Evolutionary conservation across 2,113 vertebrate genomes (phyloP).

Genomic region (Lonchura striata): DNA sequence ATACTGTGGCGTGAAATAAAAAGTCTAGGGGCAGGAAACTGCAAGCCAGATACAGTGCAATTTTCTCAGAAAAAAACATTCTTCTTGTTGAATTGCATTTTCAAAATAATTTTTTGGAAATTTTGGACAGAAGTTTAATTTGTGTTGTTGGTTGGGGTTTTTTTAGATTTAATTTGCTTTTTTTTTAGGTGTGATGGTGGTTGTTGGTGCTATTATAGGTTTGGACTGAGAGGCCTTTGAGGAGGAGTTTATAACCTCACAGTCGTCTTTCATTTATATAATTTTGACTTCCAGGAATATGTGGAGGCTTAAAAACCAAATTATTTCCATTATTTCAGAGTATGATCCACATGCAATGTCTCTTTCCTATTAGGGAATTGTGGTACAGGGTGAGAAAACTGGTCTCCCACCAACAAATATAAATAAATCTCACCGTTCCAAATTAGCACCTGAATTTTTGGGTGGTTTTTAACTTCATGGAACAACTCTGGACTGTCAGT

Average conservation of each 20-base stretch:
- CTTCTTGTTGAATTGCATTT: not conserved
- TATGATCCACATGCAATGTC: not conserved
- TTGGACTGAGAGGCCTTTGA: not conserved
- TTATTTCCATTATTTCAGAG: not conserved
- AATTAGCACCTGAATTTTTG: not conserved
- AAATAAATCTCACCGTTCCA: not conserved
- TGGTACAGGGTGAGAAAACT: not conserved
- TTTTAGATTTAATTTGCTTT: not conserved
- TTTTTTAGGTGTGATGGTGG: not conserved
- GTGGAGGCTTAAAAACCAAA: not conserved
- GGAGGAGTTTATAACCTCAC: not conserved
- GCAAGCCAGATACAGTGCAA: not conserved
- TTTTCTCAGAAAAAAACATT: not conserved
- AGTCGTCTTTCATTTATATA: not conserved
- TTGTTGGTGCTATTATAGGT: not conserved
- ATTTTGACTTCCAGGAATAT: not conserved
- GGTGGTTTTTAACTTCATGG: not conserved
- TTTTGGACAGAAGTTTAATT: not conserved
- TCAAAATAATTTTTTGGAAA: not conserved
- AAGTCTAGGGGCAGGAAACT: not conserved
- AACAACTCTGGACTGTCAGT: accelerated
- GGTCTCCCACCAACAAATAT: not conserved
- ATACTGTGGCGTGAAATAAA: not conserved
- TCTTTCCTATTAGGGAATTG: not conserved
- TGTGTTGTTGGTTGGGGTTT: not conserved